A percentile compares a stretch with the other conserved stretches of the same genome.
Evolutionary conservation across 2,797 vertebrate genomes (phyloP).

Genomic region (Benthosema pterotum): DNA sequence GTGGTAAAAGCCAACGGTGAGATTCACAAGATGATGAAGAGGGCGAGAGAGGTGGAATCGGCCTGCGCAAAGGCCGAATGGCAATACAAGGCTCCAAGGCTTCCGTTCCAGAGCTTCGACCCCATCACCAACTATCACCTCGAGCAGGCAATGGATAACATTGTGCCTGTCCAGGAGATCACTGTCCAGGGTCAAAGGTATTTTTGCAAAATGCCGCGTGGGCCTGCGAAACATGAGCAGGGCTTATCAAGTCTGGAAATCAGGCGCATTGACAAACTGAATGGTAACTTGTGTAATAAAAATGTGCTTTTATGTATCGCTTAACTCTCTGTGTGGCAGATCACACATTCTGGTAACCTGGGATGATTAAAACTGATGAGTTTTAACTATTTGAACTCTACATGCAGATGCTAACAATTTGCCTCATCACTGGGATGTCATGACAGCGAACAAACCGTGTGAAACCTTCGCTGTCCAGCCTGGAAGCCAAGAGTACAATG

Average conservation of each 20-base stretch:
- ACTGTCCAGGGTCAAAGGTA: conserved; percentile 66
- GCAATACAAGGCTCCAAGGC: conserved; percentile 70
- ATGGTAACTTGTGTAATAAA: conserved; percentile 73
- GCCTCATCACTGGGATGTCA: conserved; percentile 80
- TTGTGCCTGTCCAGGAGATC: conserved; percentile 23
- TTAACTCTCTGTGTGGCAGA: too few relatives aligned
- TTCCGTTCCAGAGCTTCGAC: conserved; percentile 75
- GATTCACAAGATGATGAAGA: conserved; percentile 77
- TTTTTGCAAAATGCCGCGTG: conserved; percentile 69
- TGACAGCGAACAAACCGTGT: conserved; percentile 63
- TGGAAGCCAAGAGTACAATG: conserved; percentile 65
- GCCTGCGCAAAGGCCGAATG: conserved; percentile 78
- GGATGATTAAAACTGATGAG: too few relatives aligned
- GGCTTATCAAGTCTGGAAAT: conserved; percentile 68
- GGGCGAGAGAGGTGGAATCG: conserved; percentile 64
- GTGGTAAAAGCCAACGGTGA: conserved; percentile 66
- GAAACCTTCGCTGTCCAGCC: conserved; percentile 57
- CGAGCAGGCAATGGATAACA: conserved; percentile 73
- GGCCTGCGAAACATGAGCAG: conserved; percentile 59
- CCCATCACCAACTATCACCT: conserved; percentile 73
- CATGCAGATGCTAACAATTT: conserved; percentile 45
- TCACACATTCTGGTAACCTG: too few relatives aligned
- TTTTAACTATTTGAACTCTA: conserved; percentile 5
- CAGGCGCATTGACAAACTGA: conserved; percentile 75
- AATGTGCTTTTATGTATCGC: too few relatives aligned